Conservation (phyloP, 2,113 vertebrate species). For the Pleuronectes platessa region DNA sequence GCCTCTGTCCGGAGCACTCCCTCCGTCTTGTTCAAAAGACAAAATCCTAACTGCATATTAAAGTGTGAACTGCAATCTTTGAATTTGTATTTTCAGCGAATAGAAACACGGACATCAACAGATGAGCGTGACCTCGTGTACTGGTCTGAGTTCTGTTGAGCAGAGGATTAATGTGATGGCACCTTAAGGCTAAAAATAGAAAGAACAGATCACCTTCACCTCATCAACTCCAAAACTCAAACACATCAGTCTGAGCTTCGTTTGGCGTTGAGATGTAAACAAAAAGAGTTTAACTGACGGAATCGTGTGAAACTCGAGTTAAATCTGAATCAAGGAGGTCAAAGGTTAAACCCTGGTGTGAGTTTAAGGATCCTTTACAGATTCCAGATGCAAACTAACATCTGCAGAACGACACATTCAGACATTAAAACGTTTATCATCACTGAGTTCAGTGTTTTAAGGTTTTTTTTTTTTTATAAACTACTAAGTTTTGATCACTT, state of each 20-base stretch:
- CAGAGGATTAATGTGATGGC: background rate
- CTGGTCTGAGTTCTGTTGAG: background rate
- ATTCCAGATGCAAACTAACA: background rate
- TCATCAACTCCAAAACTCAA: background rate
- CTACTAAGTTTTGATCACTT: background rate
- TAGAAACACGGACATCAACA: background rate
- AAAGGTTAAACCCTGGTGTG: background rate
- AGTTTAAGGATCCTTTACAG: background rate
- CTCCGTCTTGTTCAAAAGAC: no score
- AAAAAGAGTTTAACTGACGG: constrained; percentile 25
- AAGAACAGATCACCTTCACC: background rate
- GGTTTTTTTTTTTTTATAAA: no score
- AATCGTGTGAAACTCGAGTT: no score
- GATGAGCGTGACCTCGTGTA: no score
- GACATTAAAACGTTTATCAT: no score
- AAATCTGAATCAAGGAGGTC: background rate
- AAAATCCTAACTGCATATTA: no score
- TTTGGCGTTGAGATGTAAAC: constrained; percentile 77
- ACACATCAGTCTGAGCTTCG: constrained; percentile 53
- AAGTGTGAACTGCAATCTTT: no score
- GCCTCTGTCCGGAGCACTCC: no score
- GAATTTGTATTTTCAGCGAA: background rate
- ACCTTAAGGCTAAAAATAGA: constrained; percentile 15
- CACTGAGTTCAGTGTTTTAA: no score
- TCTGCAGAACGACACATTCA: no score